Evolutionary conservation across 30 jellyfish, hydroid and myxozoan genomes (phyloP).

Genomic region (Pelagia noctiluca): DNA sequence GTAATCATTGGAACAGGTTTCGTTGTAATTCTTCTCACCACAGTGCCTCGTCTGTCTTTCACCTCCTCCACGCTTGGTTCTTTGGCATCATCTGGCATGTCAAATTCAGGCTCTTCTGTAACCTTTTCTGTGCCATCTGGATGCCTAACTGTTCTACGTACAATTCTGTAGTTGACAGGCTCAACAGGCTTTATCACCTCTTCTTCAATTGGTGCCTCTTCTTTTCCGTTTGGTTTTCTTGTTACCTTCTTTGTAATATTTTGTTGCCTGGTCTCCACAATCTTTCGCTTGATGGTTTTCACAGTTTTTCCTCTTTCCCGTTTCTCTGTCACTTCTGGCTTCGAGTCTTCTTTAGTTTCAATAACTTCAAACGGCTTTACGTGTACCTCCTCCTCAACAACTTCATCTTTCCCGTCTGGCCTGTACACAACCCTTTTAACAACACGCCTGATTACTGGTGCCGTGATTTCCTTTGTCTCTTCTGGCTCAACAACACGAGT

Average conservation of each 20-base stretch:
- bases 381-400: background rate
- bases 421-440: background rate
- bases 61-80: slow-evolving; percentile 20
- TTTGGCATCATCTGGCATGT: slow-evolving; percentile 53
- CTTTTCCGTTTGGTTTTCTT: slow-evolving; percentile 61
- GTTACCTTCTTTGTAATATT: slow-evolving; percentile 33
- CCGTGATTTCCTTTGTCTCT: background rate
- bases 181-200: slow-evolving; percentile 61
- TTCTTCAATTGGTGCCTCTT: slow-evolving; percentile 68
- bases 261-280: slow-evolving; percentile 5
- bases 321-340: background rate
- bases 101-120: slow-evolving; percentile 60
- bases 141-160: slow-evolving; percentile 32
- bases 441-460: background rate
- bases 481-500: slow-evolving; percentile 1
- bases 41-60: slow-evolving; percentile 37
- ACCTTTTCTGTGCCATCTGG: slow-evolving; percentile 72
- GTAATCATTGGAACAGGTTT: slow-evolving; percentile 39
- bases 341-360: background rate
- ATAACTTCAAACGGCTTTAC: background rate
- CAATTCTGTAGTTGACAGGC: slow-evolving; percentile 43
- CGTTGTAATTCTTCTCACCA: slow-evolving; percentile 32
- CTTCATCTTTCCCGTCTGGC: background rate
- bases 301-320: slow-evolving; percentile 2
- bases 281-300: background rate